phyloP scores from a whole-genome alignment of 2,888 invertebrate genomes.

The Cerastis leucographa region DNA sequence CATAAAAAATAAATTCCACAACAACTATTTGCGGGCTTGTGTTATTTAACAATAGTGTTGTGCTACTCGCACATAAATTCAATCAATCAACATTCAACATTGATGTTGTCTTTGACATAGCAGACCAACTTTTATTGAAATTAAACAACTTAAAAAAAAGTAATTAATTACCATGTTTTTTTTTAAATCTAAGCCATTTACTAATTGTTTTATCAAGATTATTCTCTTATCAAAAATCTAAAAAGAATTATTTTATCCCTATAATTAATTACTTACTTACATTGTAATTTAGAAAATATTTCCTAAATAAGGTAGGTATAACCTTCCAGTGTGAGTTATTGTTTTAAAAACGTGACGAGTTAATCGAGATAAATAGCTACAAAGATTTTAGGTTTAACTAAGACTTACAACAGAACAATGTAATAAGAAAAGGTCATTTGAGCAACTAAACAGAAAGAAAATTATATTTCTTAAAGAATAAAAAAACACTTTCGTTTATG shows the following conservation, averaged over 20 bases:
- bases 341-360: not conserved
- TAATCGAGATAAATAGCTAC: not conserved
- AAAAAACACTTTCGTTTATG: not conserved
- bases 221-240: not conserved
- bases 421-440: not conserved
- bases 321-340: not conserved
- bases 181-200: not conserved
- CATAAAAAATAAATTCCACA: constrained; percentile 77
- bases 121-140: not conserved
- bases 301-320: not conserved
- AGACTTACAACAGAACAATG: rapidly evolving
- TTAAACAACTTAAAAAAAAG: no score
- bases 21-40: constrained; percentile 79
- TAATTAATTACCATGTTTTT: not conserved
- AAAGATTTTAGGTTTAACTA: not conserved
- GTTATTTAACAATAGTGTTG: constrained; percentile 88
- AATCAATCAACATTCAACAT: constrained; percentile 35
- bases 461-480: not conserved
- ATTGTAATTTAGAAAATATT: not conserved
- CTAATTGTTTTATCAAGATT: not conserved
- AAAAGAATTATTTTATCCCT: not conserved
- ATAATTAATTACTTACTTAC: not conserved
- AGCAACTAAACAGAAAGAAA: not conserved
- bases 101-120: constrained; percentile 30
- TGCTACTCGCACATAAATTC: constrained; percentile 21